Conservation (phyloP, 2,113 vertebrate species). For the Phalacrocorax pelagicus region DNA sequence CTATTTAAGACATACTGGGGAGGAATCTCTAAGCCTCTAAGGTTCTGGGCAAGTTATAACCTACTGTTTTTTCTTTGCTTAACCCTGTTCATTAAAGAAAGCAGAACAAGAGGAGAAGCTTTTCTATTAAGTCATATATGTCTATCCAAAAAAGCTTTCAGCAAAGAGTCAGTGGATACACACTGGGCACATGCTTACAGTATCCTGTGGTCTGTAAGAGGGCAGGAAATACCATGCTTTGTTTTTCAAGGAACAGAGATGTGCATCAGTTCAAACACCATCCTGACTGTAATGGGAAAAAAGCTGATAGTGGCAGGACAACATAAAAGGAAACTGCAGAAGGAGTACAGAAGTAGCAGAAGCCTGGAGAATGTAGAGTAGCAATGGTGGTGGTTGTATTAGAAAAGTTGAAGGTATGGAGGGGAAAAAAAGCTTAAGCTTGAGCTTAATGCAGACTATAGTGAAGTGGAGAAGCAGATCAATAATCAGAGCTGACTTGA, state of each 20-base stretch:
- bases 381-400: neutral
- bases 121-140: neutral
- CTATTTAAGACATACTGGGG: neutral
- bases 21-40: neutral
- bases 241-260: neutral
- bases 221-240: neutral
- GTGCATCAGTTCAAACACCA: neutral
- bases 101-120: neutral
- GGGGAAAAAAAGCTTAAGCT: neutral
- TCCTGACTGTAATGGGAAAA: neutral
- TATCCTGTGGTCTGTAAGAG: neutral
- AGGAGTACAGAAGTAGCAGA: neutral
- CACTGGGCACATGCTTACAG: neutral
- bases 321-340: neutral
- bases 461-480: neutral
- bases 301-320: neutral
- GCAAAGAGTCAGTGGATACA: neutral
- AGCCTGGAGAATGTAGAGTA: neutral
- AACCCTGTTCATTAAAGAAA: neutral
- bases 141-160: neutral
- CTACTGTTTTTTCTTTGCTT: neutral
- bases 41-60: neutral
- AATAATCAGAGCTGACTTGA: neutral
- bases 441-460: neutral
- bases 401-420: neutral